Evolutionary conservation across 2,888 invertebrate species (phyloP).

Genomic region (Cheilosia soror): DNA sequence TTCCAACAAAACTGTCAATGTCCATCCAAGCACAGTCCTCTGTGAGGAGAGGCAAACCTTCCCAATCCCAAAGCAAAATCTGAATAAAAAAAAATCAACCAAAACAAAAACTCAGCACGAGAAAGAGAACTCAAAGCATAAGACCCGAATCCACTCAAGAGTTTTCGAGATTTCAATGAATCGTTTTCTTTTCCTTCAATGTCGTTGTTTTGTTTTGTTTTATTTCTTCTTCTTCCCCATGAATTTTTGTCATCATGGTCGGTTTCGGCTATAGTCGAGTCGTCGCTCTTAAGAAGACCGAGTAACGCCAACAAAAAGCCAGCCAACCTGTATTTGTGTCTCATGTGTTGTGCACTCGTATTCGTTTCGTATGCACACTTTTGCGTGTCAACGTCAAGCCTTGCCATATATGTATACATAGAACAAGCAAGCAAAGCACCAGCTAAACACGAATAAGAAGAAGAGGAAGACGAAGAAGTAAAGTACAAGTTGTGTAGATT

Average conservation of each 20-base stretch:
- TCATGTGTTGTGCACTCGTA: neutral
- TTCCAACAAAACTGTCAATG: constrained; percentile 6
- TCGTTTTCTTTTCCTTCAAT: neutral
- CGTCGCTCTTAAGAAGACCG: constrained; percentile 4
- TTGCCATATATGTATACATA: neutral
- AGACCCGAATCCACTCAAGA: constrained; percentile 1
- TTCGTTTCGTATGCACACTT: neutral
- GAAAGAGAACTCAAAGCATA: constrained; percentile 2
- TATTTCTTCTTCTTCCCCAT: neutral
- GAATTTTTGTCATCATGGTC: constrained; percentile 32
- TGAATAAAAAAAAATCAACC: constrained; percentile 4
- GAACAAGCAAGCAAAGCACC: constrained; percentile 2
- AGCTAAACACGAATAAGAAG: neutral
- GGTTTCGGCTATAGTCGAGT: neutral
- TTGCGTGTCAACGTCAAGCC: neutral
- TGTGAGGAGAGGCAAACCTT: too few relatives aligned
- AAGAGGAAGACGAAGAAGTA: neutral
- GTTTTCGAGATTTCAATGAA: neutral
- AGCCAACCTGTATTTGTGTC: constrained; percentile 7
- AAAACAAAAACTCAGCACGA: constrained; percentile 23
- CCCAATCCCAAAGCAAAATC: constrained; percentile 16
- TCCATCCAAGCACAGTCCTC: neutral
- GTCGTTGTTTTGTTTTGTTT: neutral
- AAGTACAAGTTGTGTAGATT: neutral
- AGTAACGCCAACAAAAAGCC: constrained; percentile 34